Evolutionary conservation across 1,140 invertebrate genomes (phyloP).

Genomic region (Zaprionus tsacasi): DNA sequence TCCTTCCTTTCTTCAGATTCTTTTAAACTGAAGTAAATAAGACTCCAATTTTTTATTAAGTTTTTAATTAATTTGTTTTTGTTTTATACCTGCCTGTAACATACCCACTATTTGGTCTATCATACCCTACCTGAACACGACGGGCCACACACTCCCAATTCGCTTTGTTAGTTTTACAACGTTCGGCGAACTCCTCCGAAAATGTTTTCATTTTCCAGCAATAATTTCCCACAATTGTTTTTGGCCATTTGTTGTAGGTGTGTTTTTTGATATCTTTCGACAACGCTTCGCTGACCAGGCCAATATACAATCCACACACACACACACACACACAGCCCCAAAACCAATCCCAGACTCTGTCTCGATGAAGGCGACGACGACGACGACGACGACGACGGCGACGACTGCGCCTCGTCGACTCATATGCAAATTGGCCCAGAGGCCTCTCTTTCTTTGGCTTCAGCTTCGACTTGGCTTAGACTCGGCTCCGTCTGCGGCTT

Average conservation of each 20-base stretch:
- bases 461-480: too few species aligned
- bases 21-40: too few species aligned
- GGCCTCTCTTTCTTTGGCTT: constrained; percentile 11
- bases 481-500: neutral
- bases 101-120: neutral
- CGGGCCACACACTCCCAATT: neutral
- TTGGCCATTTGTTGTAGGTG: constrained; percentile 51
- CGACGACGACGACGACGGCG: neutral
- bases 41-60: too few species aligned
- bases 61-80: neutral
- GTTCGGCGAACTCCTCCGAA: constrained; percentile 23
- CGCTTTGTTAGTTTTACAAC: constrained; percentile 8
- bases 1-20: too few species aligned
- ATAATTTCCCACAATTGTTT: constrained; percentile 76
- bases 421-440: constrained; percentile 70
- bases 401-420: constrained; percentile 14
- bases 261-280: constrained; percentile 53
- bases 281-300: constrained; percentile 76
- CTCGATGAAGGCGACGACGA: neutral
- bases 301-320: constrained; percentile 33
- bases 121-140: neutral
- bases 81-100: neutral
- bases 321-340: constrained; percentile 19
- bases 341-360: constrained; percentile 45
- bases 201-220: constrained; percentile 47